Conservation (phyloP, 2,113 vertebrate species). For the Thymallus thymallus region DNA sequence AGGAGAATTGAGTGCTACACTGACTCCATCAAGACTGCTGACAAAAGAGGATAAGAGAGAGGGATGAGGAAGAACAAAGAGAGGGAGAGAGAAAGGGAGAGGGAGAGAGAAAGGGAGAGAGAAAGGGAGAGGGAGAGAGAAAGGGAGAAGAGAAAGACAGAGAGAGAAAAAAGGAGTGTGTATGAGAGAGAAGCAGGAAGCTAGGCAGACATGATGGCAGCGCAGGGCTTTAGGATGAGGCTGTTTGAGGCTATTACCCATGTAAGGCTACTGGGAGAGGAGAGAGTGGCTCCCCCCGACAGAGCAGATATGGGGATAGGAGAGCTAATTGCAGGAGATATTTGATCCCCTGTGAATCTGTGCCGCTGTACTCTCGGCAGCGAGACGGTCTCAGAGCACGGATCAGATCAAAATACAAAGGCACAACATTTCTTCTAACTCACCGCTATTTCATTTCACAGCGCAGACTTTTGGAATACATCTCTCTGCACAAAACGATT, state of each 20-base stretch:
- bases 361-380: background rate
- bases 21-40: conserved; percentile 46
- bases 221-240: no score
- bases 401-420: background rate
- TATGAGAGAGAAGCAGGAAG: background rate
- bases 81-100: background rate
- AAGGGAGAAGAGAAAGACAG: conserved; percentile 21
- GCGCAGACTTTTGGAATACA: background rate
- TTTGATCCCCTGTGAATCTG: background rate
- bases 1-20: conserved; percentile 39
- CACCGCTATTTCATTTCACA: background rate
- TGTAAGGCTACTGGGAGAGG: background rate
- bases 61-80: conserved; percentile 7
- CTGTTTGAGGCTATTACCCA: background rate
- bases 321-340: conserved; percentile 1
- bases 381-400: no score
- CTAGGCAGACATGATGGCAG: background rate
- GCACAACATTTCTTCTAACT: background rate
- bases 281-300: background rate
- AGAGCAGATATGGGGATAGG: background rate
- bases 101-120: conserved; percentile 16
- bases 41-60: conserved; percentile 34
- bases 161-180: conserved; percentile 19
- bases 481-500: background rate
- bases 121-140: conserved; percentile 7